Percentiles rank a stretch among this genome's conserved stretches.
Evolutionary conservation across 2,113 vertebrate species (phyloP).

Genomic region (Dendrocopos noguchii): DNA sequence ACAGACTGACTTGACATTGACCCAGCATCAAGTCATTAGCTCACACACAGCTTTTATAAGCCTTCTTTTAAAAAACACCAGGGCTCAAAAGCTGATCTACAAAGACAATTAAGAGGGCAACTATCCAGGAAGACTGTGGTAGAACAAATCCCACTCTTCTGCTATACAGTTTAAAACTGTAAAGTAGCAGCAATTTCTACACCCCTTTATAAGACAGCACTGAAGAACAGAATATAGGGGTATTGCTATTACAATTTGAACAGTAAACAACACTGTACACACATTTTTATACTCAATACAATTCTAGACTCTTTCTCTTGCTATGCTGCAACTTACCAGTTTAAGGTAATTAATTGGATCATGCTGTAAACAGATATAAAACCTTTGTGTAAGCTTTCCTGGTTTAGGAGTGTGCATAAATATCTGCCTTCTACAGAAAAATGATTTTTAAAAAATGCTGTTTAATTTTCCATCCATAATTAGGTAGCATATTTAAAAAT

Average conservation of each 20-base stretch:
- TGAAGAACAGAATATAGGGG: background rate
- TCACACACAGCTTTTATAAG: background rate
- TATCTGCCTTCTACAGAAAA: background rate
- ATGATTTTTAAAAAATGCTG: too few species aligned
- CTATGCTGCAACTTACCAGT: background rate
- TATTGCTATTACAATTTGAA: conserved; percentile 26
- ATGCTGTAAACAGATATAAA: conserved; percentile 10
- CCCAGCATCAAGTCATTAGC: background rate
- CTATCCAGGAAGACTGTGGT: conserved; percentile 27
- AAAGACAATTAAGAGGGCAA: background rate
- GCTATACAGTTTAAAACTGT: background rate
- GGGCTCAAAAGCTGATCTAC: background rate
- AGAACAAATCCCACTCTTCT: conserved; percentile 3
- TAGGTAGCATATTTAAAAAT: background rate
- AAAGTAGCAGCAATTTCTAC: conserved; percentile 10
- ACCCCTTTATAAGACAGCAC: background rate
- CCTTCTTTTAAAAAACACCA: background rate
- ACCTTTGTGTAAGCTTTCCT: background rate
- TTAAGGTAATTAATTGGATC: background rate
- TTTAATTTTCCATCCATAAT: background rate
- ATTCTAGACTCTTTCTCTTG: conserved; percentile 1
- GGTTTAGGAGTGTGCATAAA: background rate
- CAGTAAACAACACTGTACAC: background rate
- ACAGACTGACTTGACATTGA: background rate
- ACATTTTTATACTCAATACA: background rate